Conservation (phyloP, 2,888 invertebrate genomes). For the Limnephilus marmoratus region DNA sequence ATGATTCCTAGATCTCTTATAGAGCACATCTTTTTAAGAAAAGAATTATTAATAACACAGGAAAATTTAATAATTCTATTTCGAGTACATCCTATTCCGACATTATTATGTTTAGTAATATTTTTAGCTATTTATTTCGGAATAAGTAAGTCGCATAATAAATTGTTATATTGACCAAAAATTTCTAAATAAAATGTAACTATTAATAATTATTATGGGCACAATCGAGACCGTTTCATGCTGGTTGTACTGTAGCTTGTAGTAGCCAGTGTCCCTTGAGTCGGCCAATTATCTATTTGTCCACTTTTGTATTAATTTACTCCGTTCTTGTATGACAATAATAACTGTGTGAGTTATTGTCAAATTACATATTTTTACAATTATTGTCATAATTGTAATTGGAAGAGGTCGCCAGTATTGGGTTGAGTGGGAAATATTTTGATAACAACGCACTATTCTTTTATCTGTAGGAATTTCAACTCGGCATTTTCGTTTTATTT, state of each 20-base stretch:
- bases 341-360: conserved; percentile 47
- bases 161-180: no score
- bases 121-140: no score
- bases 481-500: background rate
- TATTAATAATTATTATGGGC: no score
- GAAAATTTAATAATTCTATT: no score
- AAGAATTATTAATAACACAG: no score
- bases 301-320: conserved; percentile 59
- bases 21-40: no score
- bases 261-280: background rate
- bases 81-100: no score
- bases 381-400: conserved; percentile 29
- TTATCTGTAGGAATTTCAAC: background rate
- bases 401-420: background rate
- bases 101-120: no score
- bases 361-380: conserved; percentile 49
- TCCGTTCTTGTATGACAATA: conserved; percentile 48
- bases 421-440: conserved; percentile 10
- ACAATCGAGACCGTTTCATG: background rate
- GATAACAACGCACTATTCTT: background rate
- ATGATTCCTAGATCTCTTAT: no score
- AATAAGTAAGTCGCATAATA: no score
- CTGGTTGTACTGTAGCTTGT: background rate
- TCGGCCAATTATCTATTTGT: conserved; percentile 53
- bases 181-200: no score